Percentiles rank a stretch among this genome's conserved stretches.
Conservation (phyloP, 2,113 vertebrate species). For the Sapajus apella region DNA sequence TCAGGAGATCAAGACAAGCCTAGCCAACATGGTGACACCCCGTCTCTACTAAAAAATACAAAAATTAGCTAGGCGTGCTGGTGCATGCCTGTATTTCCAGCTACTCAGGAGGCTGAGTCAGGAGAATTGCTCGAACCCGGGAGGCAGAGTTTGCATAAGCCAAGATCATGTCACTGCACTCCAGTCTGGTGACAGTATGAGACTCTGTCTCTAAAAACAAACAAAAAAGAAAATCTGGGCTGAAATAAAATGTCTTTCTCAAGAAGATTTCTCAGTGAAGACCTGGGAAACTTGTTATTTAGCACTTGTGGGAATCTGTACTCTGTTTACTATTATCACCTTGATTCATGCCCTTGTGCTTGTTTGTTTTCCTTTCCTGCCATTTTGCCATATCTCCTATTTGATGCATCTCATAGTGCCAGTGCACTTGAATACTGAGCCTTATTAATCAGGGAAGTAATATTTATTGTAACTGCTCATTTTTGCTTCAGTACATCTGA, state of each 20-base stretch:
- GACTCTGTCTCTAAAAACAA: no score
- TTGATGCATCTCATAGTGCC: neutral
- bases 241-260: neutral
- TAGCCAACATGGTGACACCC: no score
- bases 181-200: no score
- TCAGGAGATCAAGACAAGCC: no score
- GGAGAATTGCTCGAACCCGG: no score
- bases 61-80: no score
- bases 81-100: no score
- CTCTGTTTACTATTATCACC: neutral
- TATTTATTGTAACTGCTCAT: constrained; percentile 6
- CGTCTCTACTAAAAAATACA: no score
- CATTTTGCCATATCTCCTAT: neutral
- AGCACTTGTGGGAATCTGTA: neutral
- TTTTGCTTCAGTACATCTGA: constrained; percentile 10
- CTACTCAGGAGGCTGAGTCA: no score
- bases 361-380: neutral
- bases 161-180: no score
- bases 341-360: neutral
- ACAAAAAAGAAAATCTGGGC: neutral
- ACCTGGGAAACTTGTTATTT: neutral
- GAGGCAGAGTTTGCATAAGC: no score
- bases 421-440: neutral
- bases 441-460: neutral
- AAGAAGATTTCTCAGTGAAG: neutral